Evolutionary conservation across 2,797 vertebrate species (phyloP).

Genomic region (Paramormyrops hopkinsi): DNA sequence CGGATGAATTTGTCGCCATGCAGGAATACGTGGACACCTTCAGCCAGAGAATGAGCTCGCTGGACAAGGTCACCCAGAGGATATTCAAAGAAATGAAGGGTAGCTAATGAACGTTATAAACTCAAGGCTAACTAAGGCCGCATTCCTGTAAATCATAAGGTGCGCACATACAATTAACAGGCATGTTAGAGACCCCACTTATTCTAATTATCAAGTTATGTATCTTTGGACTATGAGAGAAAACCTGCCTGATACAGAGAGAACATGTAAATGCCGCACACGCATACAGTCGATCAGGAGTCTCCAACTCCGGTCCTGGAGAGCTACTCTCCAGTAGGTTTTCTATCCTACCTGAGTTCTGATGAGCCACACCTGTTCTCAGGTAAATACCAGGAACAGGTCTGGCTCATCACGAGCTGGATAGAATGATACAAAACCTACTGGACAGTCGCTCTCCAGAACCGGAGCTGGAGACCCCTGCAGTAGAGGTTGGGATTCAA

Average conservation of each 20-base stretch:
- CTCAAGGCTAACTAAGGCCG: background rate
- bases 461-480: background rate
- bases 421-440: background rate
- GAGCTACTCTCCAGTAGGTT: background rate
- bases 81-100: constrained; percentile 87
- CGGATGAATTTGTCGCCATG: constrained; percentile 75
- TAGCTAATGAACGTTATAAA: constrained; percentile 38
- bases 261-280: background rate
- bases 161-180: background rate
- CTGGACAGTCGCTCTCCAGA: background rate
- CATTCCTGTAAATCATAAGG: background rate
- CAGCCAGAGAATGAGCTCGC: constrained; percentile 74
- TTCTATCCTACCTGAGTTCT: background rate
- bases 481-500: background rate
- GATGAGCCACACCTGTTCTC: background rate
- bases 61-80: constrained; percentile 88
- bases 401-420: background rate
- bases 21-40: constrained; percentile 80
- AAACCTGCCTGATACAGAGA: background rate
- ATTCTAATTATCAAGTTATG: background rate
- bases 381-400: background rate
- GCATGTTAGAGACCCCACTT: background rate
- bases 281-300: background rate
- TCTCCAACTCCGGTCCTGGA: background rate
- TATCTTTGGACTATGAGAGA: background rate